These are phyloP conservation scores for Sussaba pulchella DNA, from an alignment of 2,888 invertebrate species.

Conservation along the genomic window DNA sequence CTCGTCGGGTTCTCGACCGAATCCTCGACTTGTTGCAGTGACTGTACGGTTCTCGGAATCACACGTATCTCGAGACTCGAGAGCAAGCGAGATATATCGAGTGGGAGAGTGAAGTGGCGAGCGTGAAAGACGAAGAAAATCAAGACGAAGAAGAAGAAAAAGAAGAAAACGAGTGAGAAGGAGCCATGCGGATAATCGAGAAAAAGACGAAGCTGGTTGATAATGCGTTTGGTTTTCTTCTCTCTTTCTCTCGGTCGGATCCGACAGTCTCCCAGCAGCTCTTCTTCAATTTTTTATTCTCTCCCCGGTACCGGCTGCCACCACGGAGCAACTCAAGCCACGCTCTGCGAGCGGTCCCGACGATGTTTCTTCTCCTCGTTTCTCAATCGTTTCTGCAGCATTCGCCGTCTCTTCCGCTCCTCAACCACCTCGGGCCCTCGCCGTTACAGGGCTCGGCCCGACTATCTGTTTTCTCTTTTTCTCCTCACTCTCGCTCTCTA, in stretches of 20 bases:
- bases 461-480: constrained; percentile 59
- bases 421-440: constrained; percentile 30
- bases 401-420: constrained; percentile 43
- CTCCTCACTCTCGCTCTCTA: constrained; percentile 66
- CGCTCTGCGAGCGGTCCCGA: constrained; percentile 46
- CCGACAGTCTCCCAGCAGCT: constrained; percentile 39
- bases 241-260: constrained; percentile 53
- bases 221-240: constrained; percentile 62
- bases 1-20: constrained; percentile 2
- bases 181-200: constrained; percentile 32
- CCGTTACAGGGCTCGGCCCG: constrained; percentile 45
- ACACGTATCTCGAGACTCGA: constrained; percentile 73
- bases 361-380: constrained; percentile 57
- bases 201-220: constrained; percentile 49
- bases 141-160: not conserved
- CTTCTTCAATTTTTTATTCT: constrained; percentile 25
- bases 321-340: constrained; percentile 29
- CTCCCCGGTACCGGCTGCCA: constrained; percentile 2
- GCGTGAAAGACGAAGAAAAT: constrained; percentile 6
- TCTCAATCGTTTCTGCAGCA: constrained; percentile 32
- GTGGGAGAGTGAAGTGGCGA: constrained; percentile 32
- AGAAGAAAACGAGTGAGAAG: constrained; percentile 17
- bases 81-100: constrained; percentile 68
- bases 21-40: constrained; percentile 48
- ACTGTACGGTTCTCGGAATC: constrained; percentile 82